Evolutionary conservation across 2,888 invertebrate species (phyloP), one percentile per base, ranked within the genome.

Genomic region (Itoplectis maculator): DNA sequence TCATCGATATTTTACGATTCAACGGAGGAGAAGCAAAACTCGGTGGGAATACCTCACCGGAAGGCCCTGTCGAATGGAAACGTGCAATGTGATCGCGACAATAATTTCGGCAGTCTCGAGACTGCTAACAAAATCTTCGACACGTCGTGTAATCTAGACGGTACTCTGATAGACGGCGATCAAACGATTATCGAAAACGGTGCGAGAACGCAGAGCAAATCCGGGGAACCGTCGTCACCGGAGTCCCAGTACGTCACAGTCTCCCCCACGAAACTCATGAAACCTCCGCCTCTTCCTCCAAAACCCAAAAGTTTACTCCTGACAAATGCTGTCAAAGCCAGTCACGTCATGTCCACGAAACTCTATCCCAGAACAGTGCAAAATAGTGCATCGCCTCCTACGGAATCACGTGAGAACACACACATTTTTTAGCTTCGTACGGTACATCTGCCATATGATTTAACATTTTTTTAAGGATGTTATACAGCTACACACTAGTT

Each of bases 211-310:
- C 74, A 84, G 69, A 69, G 56, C 42, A 84, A 85, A 56, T 42
- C 51, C 54, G 59, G 84, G 56, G 86, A 86, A 49, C 69, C 85
- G 1, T 77, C 85, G 37, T 56, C 79, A 5, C 84, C 82, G 63
- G 88, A 87, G 78, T 77, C 86, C 9, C 88, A 86, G 54, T 84
- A 85, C 59, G 76, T 84, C 13, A 56, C 85, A 20, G 23, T 82
- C 3, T 88, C 90, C 4, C 88, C 89, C 0, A 79, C 85, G 2
- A 92, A 91, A 85, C 80, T 89, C 54, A 88, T 88, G n/a, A 92
- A 94, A 86, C 96, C 96, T 49, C 96, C 96, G 0, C 96, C 96
- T 4, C 93, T 96, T 86, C 96, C 96, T 23, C 96, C 96, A 20
- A 96, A 96, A 93, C 96, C 96, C 69, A 96, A 96, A 93, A 95